Percentiles rank a stretch among this genome's conserved stretches.
These are phyloP conservation scores for Enteromius argenteus DNA, from an alignment of 2,797 vertebrate genomes.

Conservation along the genomic window DNA sequence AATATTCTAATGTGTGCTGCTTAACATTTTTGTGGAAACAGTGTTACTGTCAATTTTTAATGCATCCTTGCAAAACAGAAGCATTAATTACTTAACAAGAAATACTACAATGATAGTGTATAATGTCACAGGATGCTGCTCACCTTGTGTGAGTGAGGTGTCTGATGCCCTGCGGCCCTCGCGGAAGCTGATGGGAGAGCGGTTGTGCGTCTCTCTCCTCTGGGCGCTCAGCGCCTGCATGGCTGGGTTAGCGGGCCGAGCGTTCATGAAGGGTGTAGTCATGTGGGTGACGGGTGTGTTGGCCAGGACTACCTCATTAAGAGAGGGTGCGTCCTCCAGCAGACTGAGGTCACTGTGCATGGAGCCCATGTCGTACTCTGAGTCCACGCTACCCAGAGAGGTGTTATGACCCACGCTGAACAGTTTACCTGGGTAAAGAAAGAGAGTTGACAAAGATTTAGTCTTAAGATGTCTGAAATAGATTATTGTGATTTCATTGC, in stretches of 20 bases:
- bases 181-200: constrained; percentile 96
- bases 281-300: constrained; percentile 78
- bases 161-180: constrained; percentile 96
- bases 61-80: background rate
- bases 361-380: constrained; percentile 92
- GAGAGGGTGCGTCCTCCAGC: constrained; percentile 84
- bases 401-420: constrained; percentile 88
- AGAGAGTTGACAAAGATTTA: background rate
- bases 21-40: background rate
- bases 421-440: constrained; percentile 83
- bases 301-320: constrained; percentile 83
- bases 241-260: constrained; percentile 87
- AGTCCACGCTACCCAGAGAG: constrained; percentile 90
- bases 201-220: constrained; percentile 92
- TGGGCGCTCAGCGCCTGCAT: constrained; percentile 90
- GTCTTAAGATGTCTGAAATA: background rate
- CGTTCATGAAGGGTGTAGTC: constrained; percentile 81
- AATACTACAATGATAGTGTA: no score
- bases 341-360: constrained; percentile 88
- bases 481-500: background rate
- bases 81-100: background rate
- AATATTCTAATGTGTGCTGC: background rate
- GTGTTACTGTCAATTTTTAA: background rate
- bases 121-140: constrained; percentile 34
- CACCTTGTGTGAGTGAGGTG: constrained; percentile 97